A percentile compares a stretch with the other conserved stretches of the same genome.
Conservation (phyloP, 2,888 invertebrate species). For the Tanytarsus gracilentus region DNA sequence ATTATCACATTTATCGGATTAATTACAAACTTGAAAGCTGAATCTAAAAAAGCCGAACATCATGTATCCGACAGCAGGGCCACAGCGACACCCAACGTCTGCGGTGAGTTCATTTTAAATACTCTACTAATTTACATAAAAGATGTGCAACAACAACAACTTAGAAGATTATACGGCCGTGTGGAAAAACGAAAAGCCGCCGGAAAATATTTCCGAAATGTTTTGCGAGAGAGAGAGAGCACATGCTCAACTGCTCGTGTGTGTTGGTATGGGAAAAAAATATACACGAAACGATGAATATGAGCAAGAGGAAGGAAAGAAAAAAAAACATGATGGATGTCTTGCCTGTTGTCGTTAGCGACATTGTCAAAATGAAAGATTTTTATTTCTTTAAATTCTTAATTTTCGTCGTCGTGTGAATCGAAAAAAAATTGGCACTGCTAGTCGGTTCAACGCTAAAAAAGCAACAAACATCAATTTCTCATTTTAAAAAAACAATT, state of each 20-base stretch:
- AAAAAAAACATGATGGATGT: conserved; percentile 10
- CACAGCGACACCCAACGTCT: conserved; percentile 18
- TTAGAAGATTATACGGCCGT: not conserved
- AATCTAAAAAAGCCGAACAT: conserved; percentile 19
- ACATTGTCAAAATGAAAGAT: no score
- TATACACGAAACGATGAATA: no score
- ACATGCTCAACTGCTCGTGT: not conserved
- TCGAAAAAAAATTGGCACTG: no score
- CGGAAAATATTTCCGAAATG: conserved; percentile 15
- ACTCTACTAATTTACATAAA: conserved; percentile 6
- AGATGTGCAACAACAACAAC: conserved; percentile 3
- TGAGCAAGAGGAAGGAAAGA: not conserved
- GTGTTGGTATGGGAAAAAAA: no score
- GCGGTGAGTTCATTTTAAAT: conserved; percentile 9
- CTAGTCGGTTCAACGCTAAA: no score
- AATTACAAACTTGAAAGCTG: conserved; percentile 16
- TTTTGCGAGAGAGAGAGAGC: not conserved
- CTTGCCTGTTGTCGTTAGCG: not conserved
- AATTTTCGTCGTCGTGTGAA: no score
- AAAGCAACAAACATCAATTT: no score
- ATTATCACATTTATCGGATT: conserved; percentile 5
- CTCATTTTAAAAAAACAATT: no score
- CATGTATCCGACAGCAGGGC: conserved; percentile 25
- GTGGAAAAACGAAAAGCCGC: conserved; percentile 18
- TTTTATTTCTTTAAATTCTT: no score